Conservation (phyloP, 2,797 vertebrate genomes). For the Pelochelys cantorii region DNA sequence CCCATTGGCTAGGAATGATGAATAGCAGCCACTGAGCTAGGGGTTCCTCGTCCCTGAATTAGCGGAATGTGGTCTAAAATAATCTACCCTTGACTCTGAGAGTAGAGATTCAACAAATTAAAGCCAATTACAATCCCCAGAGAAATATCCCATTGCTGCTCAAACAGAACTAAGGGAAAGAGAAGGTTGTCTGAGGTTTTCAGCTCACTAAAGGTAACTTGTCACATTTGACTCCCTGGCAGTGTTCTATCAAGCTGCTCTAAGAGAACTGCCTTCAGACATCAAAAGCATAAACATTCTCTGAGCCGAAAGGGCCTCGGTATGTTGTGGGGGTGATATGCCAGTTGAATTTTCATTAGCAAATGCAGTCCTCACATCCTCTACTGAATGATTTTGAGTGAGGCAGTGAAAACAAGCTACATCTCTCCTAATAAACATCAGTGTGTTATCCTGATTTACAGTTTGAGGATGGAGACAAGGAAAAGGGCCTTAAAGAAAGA, state of each 20-base stretch:
- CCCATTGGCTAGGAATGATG: too few relatives aligned
- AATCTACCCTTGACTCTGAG: not conserved
- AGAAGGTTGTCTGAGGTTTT: not conserved
- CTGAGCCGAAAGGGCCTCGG: not conserved
- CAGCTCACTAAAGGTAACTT: not conserved
- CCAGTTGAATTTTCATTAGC: not conserved
- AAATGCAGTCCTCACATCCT: not conserved
- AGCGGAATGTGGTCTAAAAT: too few relatives aligned
- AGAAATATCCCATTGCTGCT: not conserved
- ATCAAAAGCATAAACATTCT: not conserved
- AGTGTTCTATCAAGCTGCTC: not conserved
- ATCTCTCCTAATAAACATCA: not conserved
- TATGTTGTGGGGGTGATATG: not conserved
- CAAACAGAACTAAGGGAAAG: not conserved
- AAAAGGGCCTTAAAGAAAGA: not conserved
- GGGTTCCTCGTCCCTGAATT: too few relatives aligned
- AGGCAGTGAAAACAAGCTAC: constrained; percentile 22
- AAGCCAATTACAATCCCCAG: not conserved
- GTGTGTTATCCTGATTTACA: constrained; percentile 32
- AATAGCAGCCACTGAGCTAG: too few relatives aligned
- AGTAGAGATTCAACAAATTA: not conserved
- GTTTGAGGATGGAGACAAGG: not conserved
- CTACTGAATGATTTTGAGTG: not conserved
- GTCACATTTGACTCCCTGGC: not conserved
- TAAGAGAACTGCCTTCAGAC: not conserved